Conservation (phyloP, 1,140 invertebrate genomes). For the Sitodiplosis mosellana region DNA sequence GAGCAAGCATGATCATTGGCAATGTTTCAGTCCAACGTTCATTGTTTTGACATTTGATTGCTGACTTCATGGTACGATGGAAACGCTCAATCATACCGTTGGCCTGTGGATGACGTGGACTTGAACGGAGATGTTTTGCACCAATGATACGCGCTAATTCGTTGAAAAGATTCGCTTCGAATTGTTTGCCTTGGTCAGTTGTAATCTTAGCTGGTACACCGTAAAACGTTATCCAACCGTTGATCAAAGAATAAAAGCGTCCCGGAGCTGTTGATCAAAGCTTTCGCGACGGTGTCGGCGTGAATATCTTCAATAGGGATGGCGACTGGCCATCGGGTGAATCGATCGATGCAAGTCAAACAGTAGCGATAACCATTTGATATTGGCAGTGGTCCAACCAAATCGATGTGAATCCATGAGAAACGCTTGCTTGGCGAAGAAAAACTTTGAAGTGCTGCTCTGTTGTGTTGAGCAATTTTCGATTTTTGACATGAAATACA, state of each 20-base stretch:
- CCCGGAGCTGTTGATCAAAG: constrained; percentile 15
- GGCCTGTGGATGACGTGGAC: constrained; percentile 21
- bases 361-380: constrained; percentile 6
- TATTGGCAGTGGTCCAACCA: constrained; percentile 19
- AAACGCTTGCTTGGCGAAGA: constrained; percentile 8
- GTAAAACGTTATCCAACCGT: constrained; percentile 22
- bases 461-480: constrained; percentile 12
- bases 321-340: constrained; percentile 16
- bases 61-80: constrained; percentile 22
- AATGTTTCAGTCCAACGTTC: constrained; percentile 17
- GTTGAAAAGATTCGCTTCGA: constrained; percentile 10
- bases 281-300: constrained; percentile 15
- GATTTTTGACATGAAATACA: constrained; percentile 13
- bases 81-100: constrained; percentile 26
- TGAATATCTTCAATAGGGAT: constrained; percentile 12
- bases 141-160: constrained; percentile 9
- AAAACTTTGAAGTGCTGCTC: neutral
- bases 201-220: constrained; percentile 15
- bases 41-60: constrained; percentile 14
- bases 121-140: constrained; percentile 13
- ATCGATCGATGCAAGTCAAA: constrained; percentile 14
- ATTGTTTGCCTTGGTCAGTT: constrained; percentile 18
- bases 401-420: constrained; percentile 15
- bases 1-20: constrained; percentile 23
- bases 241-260: too few relatives aligned